Evolutionary conservation across 2,113 vertebrate genomes (phyloP).

Genomic region (Chionomys nivalis): DNA sequence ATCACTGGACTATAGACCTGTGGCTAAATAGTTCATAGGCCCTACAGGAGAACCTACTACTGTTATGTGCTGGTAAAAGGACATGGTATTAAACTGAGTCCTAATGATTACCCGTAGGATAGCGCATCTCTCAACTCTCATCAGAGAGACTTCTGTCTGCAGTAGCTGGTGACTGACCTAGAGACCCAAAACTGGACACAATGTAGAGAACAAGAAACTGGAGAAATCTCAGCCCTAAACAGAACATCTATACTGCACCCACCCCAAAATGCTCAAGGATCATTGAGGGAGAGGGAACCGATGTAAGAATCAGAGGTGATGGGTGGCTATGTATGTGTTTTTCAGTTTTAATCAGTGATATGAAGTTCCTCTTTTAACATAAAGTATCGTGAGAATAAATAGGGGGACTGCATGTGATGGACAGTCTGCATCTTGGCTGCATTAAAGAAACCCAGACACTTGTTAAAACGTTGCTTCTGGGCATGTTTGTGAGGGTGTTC

Average conservation of each 20-base stretch:
- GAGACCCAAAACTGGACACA: neutral
- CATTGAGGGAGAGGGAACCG: neutral
- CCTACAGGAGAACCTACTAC: too few species aligned
- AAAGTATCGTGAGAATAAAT: neutral
- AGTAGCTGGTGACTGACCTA: neutral
- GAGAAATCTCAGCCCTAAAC: neutral
- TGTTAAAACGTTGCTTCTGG: neutral
- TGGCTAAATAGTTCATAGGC: neutral
- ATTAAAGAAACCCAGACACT: neutral
- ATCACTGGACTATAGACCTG: neutral
- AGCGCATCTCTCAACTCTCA: neutral
- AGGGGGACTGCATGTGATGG: too few species aligned
- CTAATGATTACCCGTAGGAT: neutral
- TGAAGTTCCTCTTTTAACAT: neutral
- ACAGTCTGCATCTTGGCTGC: neutral
- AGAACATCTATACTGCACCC: neutral
- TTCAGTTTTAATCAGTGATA: neutral
- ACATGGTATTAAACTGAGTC: neutral
- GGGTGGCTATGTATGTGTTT: neutral
- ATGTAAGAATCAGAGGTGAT: neutral
- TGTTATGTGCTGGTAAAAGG: neutral
- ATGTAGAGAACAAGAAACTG: neutral
- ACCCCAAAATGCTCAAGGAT: neutral
- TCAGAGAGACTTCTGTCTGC: neutral
- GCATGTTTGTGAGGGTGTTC: neutral